Evolutionary conservation across 2,888 invertebrate species (phyloP).

Genomic region (Pandemis cinnamomeana): DNA sequence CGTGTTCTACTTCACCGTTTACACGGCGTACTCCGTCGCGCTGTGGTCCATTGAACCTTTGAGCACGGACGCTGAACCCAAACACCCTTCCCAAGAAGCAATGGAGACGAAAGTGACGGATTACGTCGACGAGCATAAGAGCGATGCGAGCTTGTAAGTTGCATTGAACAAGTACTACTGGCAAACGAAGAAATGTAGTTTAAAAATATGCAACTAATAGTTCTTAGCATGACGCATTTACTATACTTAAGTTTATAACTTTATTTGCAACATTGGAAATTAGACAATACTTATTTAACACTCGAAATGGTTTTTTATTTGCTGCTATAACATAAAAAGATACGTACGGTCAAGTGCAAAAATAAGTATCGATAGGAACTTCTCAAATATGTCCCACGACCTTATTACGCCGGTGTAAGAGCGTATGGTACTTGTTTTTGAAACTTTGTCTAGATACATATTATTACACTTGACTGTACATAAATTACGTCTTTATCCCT

Average conservation of each 20-base stretch:
- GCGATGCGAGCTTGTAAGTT: slow-evolving; percentile 47
- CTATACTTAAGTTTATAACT: background rate
- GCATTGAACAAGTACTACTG: background rate
- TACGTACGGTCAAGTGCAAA: too few relatives aligned
- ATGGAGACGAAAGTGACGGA: slow-evolving; percentile 54
- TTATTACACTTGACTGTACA: too few relatives aligned
- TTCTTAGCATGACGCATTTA: background rate
- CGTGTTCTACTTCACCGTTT: slow-evolving; percentile 59
- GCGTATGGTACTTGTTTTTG: too few relatives aligned
- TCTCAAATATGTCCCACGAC: too few relatives aligned
- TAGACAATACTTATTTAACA: background rate
- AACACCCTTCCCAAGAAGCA: slow-evolving; percentile 41
- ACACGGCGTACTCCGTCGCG: slow-evolving; percentile 55
- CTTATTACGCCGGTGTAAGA: too few relatives aligned
- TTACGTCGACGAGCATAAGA: slow-evolving; percentile 55
- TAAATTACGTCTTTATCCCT: too few relatives aligned
- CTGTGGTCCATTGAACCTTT: slow-evolving; percentile 73
- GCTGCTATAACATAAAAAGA: background rate
- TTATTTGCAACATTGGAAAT: background rate
- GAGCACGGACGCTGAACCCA: slow-evolving; percentile 52
- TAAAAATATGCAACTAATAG: background rate
- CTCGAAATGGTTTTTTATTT: background rate
- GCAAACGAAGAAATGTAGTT: background rate
- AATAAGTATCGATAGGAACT: too few relatives aligned
- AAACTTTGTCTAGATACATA: too few relatives aligned